Conservation (phyloP, 2,113 vertebrate species). For the Cnemophilus loriae region DNA sequence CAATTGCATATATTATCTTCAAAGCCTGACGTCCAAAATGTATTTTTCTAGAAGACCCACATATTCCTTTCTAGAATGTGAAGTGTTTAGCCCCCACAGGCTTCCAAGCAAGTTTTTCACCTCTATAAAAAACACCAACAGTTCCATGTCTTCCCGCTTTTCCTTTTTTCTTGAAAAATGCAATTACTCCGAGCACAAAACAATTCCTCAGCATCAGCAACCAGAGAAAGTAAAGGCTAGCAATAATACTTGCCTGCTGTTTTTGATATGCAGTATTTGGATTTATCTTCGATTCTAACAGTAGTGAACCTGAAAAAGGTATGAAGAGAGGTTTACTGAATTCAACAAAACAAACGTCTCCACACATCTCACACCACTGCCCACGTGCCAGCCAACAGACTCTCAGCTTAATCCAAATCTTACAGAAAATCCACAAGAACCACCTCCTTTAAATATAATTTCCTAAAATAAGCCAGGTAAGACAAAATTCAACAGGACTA, state of each 20-base stretch:
- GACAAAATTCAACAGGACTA: not conserved
- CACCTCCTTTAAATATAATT: not conserved
- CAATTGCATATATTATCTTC: not conserved
- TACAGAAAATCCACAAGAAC: not conserved
- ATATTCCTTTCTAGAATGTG: not conserved
- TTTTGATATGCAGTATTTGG: constrained; percentile 99
- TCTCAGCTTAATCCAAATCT: not conserved
- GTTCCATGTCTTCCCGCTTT: not conserved
- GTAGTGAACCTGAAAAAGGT: constrained; percentile 86
- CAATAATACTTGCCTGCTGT: constrained; percentile 89
- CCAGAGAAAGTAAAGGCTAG: not conserved
- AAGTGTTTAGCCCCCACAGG: not conserved
- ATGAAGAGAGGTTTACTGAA: constrained; percentile 17
- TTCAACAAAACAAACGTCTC: not conserved
- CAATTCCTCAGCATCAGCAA: not conserved
- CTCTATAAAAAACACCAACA: not conserved
- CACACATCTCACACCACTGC: not conserved
- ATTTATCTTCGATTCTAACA: constrained; percentile 98
- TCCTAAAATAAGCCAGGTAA: not conserved
- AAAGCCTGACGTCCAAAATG: not conserved
- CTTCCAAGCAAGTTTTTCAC: not conserved
- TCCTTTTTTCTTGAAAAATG: not conserved
- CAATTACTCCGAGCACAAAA: not conserved
- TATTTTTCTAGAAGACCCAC: not conserved
- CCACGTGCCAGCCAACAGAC: not conserved